These are phyloP conservation scores for Varanus komodoensis DNA, from an alignment of 2,113 vertebrate species.

Conservation along the genomic window DNA sequence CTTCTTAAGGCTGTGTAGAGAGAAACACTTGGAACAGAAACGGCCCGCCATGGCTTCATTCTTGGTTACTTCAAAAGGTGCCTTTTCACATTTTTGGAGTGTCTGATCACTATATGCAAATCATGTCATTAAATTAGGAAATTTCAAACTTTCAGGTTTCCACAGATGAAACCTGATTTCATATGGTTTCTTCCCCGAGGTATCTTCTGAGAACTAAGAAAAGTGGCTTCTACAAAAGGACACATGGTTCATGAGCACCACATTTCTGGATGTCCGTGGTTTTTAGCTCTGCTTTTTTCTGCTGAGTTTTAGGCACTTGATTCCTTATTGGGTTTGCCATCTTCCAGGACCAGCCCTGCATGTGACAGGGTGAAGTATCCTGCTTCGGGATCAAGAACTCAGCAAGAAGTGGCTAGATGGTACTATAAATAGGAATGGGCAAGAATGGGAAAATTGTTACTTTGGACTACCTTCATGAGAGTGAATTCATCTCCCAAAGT, in stretches of 20 bases:
- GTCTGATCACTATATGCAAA: neutral
- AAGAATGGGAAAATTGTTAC: neutral
- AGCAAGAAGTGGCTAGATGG: neutral
- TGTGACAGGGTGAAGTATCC: neutral
- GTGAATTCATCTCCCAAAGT: too few relatives aligned
- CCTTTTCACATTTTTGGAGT: slow-evolving; percentile 5
- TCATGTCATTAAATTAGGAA: neutral
- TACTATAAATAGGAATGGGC: neutral
- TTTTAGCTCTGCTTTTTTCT: neutral
- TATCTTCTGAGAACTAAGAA: neutral
- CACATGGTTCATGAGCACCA: neutral
- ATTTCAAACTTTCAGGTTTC: slow-evolving; percentile 12
- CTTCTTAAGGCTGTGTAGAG: neutral
- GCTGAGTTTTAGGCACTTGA: neutral
- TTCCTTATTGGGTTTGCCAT: neutral
- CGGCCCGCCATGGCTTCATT: neutral
- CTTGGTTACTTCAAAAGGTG: fast-evolving
- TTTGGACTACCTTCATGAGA: neutral
- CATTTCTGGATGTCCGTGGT: neutral
- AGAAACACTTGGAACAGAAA: neutral
- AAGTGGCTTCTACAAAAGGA: neutral
- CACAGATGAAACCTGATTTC: slow-evolving; percentile 24
- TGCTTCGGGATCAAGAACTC: neutral
- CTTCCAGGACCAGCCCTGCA: neutral
- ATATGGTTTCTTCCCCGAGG: neutral